Base-by-base conservation (phyloP, 1,140 invertebrate genomes). In the Aculops lycopersici region DNA sequence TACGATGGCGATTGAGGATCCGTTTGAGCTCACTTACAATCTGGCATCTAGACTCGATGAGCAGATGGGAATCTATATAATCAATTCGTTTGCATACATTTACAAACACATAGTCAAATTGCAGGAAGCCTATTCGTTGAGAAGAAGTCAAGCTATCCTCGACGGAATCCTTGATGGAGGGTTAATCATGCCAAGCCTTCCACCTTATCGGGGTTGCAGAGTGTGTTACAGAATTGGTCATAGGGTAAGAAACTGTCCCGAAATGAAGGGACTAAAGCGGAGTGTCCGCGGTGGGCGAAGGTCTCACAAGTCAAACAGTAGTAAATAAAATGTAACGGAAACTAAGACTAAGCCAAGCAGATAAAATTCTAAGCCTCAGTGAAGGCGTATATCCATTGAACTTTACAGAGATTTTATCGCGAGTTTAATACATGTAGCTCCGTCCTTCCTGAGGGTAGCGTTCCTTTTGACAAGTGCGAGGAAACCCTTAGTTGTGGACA, bases 1-100 rank as follows among this genome's bases (percentile, higher is more conserved):
- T 37, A 55, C 55, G 39, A 55, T 69, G 37, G 64, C 64, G 1
- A 66, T 69, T 48, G 67, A 69, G 57, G 59, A 69, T 55, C 67
- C 67, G 15, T 69, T 69, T 57, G 62, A 66, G 48, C 50, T 64
- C 16, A 55, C 45, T 44, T 66, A 68, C 47, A 69, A 69, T 49
- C 51, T 69, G 21, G 66, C 65, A 21, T 55, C 55, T 47, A 64
- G 63, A 13, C 50, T 69, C 13, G 61, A 63, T 0, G 52, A 57
- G 43, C 64, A 64, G 53, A 69, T 66, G 67, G 56, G 58, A 57
- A 57, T 36, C 13, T 41, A 40, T 37, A 24, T 41, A 38, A 24
- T 20, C 35, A 39, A 36, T 21, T 41, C 17, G 20, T 38, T 20
- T 31, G 21, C 17, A 38, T 42, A 37, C 14, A 40, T 31, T 66